Evolutionary conservation across 2,888 invertebrate genomes (phyloP).

Genomic region (Drosophila kanekoi): DNA sequence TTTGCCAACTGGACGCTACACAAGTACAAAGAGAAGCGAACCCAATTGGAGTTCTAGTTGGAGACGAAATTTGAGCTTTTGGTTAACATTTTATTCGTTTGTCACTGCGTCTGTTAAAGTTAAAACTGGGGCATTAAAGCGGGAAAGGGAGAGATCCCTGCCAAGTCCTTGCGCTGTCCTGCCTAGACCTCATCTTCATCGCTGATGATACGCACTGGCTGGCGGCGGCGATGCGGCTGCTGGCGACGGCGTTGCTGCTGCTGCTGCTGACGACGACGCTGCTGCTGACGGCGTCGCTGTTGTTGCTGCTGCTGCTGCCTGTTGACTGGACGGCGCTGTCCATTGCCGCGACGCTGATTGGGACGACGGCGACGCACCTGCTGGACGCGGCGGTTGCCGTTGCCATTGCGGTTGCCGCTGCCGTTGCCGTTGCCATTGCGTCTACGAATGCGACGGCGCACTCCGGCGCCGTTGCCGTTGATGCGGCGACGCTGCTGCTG

Average conservation of each 20-base stretch:
- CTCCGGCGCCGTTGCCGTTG: slow-evolving; percentile 14
- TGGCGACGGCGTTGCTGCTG: slow-evolving; percentile 32
- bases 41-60: neutral
- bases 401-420: slow-evolving; percentile 16
- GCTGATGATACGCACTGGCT: slow-evolving; percentile 26
- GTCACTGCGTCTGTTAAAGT: slow-evolving; percentile 9
- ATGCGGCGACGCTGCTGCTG: slow-evolving; percentile 48
- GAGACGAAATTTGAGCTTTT: slow-evolving; percentile 6
- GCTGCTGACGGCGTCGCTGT: slow-evolving; percentile 45
- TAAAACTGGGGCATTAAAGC: neutral
- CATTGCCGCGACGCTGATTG: slow-evolving; percentile 37
- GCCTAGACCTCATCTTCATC: slow-evolving; percentile 28
- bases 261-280: slow-evolving; percentile 34
- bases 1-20: slow-evolving; percentile 10
- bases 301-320: slow-evolving; percentile 45
- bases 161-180: neutral
- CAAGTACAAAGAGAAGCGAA: slow-evolving; percentile 1
- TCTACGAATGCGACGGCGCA: slow-evolving; percentile 26
- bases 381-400: slow-evolving; percentile 30
- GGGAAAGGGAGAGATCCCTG: neutral
- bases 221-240: slow-evolving; percentile 38
- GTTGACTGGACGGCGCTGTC: slow-evolving; percentile 42
- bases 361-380: slow-evolving; percentile 54
- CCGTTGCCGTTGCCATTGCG: slow-evolving; percentile 25
- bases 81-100: slow-evolving; percentile 44